phyloP scores from a whole-genome alignment of 2,797 vertebrate genomes.

The Galago senegalensis region DNA sequence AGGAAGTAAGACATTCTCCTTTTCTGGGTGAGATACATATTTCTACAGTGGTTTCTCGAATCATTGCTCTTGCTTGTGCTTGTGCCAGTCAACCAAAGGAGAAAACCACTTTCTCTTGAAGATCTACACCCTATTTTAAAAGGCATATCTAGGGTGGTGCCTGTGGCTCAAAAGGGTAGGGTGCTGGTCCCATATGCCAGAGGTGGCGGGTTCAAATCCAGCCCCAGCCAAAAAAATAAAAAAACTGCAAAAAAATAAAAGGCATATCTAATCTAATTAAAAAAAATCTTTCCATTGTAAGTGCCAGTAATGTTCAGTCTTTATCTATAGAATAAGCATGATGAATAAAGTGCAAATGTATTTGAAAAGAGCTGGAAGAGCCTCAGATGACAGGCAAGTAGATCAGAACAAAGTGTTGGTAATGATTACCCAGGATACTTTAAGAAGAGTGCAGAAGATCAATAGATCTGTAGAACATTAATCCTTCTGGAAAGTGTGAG shows the following conservation, averaged over 20 bases:
- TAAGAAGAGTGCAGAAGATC: slow-evolving; percentile 55
- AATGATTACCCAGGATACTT: slow-evolving; percentile 57
- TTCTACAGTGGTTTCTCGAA: slow-evolving; percentile 47
- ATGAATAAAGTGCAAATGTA: neutral
- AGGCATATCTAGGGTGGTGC: neutral
- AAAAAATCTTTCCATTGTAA: slow-evolving; percentile 50
- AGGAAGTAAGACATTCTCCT: neutral
- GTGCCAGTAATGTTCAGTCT: neutral
- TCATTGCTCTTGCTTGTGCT: neutral
- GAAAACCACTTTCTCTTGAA: slow-evolving; percentile 30
- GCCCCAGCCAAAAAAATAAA: no score
- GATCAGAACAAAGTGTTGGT: slow-evolving; percentile 63
- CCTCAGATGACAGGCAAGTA: slow-evolving; percentile 36
- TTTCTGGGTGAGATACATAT: neutral
- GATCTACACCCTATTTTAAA: slow-evolving; percentile 48
- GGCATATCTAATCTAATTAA: slow-evolving; percentile 31
- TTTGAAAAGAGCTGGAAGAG: slow-evolving; percentile 45
- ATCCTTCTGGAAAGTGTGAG: slow-evolving; percentile 62
- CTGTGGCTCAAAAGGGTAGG: no score
- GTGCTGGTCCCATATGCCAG: no score
- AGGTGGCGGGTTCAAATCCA: no score
- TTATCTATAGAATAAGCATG: slow-evolving; percentile 55
- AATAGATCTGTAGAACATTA: slow-evolving; percentile 66
- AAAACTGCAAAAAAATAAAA: neutral
- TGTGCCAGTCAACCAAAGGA: neutral